These are phyloP conservation scores for Trematocara stigmaticum DNA, from an alignment of 2,113 vertebrate species.

Conservation along the genomic window DNA sequence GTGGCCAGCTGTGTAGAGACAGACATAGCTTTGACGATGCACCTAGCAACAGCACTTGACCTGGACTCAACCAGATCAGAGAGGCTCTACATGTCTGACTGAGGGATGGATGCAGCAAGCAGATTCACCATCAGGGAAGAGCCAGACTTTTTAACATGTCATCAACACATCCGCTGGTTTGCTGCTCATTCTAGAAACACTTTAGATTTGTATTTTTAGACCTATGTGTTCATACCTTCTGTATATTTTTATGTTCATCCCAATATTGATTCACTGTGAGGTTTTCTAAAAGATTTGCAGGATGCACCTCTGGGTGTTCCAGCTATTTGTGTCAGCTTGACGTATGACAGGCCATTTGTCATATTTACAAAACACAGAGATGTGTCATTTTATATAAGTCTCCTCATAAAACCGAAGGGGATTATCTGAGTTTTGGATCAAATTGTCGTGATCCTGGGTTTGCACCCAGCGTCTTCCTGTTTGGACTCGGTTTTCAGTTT, in stretches of 20 bases:
- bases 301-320: not conserved
- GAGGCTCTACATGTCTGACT: not conserved
- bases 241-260: not conserved
- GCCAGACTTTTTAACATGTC: not conserved
- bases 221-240: not conserved
- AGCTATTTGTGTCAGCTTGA: too few relatives aligned
- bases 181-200: not conserved
- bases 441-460: too few relatives aligned
- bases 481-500: too few relatives aligned
- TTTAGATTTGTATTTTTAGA: not conserved
- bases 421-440: too few relatives aligned
- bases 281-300: not conserved
- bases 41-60: slow-evolving; percentile 38
- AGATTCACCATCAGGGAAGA: not conserved
- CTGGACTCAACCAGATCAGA: slow-evolving; percentile 30
- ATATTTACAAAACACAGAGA: too few relatives aligned
- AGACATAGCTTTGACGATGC: not conserved
- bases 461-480: too few relatives aligned
- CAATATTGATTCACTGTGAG: not conserved
- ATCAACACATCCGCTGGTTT: not conserved
- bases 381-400: too few relatives aligned
- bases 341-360: too few relatives aligned
- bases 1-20: not conserved
- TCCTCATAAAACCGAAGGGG: too few relatives aligned
- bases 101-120: not conserved